Percentiles rank a stretch among this genome's conserved stretches.
Evolutionary conservation across 2,888 invertebrate species (phyloP).

Genomic region (Sesamia inferens): DNA sequence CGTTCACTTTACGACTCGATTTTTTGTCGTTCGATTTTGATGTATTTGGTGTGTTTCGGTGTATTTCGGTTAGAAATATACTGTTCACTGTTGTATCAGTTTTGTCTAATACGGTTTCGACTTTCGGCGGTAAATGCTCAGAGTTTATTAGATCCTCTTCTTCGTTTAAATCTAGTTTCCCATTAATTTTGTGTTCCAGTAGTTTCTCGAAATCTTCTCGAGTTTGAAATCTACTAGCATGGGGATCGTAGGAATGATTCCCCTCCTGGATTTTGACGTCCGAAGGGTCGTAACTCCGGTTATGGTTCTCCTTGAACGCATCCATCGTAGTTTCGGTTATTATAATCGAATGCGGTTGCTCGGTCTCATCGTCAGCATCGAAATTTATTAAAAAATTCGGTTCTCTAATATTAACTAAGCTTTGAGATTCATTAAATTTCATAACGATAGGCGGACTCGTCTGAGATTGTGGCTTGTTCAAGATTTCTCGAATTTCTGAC

Average conservation of each 20-base stretch:
- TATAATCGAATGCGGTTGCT: conserved; percentile 87
- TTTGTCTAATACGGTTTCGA: conserved; percentile 45
- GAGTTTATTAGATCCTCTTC: conserved; percentile 41
- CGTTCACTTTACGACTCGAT: conserved; percentile 34
- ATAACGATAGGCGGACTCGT: conserved; percentile 76
- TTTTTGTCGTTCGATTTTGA: conserved; percentile 50
- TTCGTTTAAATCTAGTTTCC: conserved; percentile 53
- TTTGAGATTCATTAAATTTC: conserved; percentile 84
- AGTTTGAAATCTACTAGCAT: conserved; percentile 55
- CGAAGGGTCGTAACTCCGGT: conserved; percentile 71
- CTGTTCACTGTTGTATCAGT: conserved; percentile 41
- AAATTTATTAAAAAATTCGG: conserved; percentile 78
- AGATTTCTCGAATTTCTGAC: conserved; percentile 58
- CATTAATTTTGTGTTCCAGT: conserved; percentile 62
- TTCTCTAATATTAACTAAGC: conserved; percentile 72
- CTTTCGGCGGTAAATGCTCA: conserved; percentile 50
- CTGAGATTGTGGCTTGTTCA: conserved; percentile 70
- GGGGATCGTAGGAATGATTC: conserved; percentile 75
- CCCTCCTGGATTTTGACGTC: conserved; percentile 64
- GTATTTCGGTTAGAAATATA: conserved; percentile 40
- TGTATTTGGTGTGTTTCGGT: conserved; percentile 52
- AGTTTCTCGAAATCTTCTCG: conserved; percentile 49
- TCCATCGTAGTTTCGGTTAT: conserved; percentile 81
- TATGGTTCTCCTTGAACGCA: conserved; percentile 72
- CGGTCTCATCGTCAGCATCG: conserved; percentile 82